Evolutionary conservation across 23 tunicate species (phyloP), one percentile per base, ranked within the genome.

Genomic region (Phallusia fumigata): DNA sequence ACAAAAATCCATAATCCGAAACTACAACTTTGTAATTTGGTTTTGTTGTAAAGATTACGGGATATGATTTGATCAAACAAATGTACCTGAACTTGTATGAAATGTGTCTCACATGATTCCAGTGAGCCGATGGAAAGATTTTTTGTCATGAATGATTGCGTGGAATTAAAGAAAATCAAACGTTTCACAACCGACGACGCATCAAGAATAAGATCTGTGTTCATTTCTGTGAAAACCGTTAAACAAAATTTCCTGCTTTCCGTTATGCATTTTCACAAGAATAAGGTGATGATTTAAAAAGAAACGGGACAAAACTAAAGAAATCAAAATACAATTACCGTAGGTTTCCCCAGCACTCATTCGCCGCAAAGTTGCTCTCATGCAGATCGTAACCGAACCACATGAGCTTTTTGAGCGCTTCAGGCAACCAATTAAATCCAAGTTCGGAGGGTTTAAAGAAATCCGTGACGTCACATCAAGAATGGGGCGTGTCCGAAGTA

Each of bases 341-440:
- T 58, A 58, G 3, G 69, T 21, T 21, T 58, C 28, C 69, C 26
- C 26, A 24, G 69, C 26, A 13, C 15, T 58, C 28, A 21, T 58
- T 16, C 69, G 69, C 1, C 69, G 69, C 69, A 58, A 58, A 6
- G 28, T 18, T 8, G 76, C 74, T 0, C 50, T 36, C 13, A 53
- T 53, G 52, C 51, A 78, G 10, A 26, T 45, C 5, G 24, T 32
- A 6, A 78, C 58, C 22, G 58, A 31, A 19, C 44, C 35, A 34
- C 81, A 78, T 18, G 53, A 30, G 33, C 33, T 34, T 16, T 3
- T 0, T 3, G 58, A 22, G 53, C 19, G 10, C 16, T 32, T 78
- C 19, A 78, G 13, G 81, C 81, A 78, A 36, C 24, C 21, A 44
- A 78, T 30, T 18, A 78, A 19, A 34, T 74, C 78, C 40, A 74